Evolutionary conservation across 2,888 invertebrate genomes (phyloP).

Genomic region (Altica lythri): DNA sequence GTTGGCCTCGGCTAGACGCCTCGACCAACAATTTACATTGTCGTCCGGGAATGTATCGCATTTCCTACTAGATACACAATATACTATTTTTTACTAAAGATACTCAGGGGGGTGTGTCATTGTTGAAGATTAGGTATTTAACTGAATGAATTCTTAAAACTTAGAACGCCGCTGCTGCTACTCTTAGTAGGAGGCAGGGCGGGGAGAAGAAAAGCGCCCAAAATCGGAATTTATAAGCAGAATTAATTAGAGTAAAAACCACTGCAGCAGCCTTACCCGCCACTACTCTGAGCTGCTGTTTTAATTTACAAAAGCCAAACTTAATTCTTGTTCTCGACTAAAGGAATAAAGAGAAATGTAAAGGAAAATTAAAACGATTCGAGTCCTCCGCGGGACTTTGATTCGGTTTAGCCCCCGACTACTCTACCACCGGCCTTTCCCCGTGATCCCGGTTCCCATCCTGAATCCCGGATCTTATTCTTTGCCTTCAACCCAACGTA

Average conservation of each 20-base stretch:
- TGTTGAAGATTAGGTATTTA: constrained; percentile 14
- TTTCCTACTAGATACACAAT: too few species aligned
- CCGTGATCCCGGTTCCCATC: constrained; percentile 34
- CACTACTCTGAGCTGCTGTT: constrained; percentile 57
- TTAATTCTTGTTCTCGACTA: constrained; percentile 61
- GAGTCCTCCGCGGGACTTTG: constrained; percentile 56
- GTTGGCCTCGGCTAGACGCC: too few species aligned
- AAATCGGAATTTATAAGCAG: constrained; percentile 62
- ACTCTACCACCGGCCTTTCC: constrained; percentile 40
- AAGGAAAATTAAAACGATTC: constrained; percentile 62
- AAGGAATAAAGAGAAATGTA: constrained; percentile 62
- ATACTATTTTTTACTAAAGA: too few species aligned
- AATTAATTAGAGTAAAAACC: constrained; percentile 63
- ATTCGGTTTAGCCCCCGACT: constrained; percentile 55
- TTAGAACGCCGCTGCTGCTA: constrained; percentile 12
- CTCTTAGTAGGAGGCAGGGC: constrained; percentile 12
- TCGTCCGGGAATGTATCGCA: too few species aligned
- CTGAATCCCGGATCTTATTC: constrained; percentile 15
- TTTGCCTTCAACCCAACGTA: constrained; percentile 11
- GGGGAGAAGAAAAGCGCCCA: constrained; percentile 36
- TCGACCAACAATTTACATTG: too few species aligned
- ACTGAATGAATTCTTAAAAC: constrained; percentile 11
- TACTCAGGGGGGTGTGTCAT: too few species aligned
- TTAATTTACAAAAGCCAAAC: constrained; percentile 63
- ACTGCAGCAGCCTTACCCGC: constrained; percentile 57